A percentile compares a stretch with the other conserved stretches of the same genome.
Conservation (phyloP, 2,113 vertebrate species). For the Emydura subglobosa region DNA sequence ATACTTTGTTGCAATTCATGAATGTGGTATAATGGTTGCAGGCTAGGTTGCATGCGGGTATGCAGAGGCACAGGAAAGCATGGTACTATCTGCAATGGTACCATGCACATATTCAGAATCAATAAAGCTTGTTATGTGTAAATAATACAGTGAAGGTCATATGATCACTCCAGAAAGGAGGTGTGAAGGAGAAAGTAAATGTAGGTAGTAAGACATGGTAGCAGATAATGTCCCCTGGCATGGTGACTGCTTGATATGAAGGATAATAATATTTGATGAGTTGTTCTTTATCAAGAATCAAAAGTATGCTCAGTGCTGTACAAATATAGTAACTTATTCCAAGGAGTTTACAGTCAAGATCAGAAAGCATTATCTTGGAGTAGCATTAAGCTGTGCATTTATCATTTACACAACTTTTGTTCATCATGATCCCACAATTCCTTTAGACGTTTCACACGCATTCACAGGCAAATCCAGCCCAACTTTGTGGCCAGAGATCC, state of each 20-base stretch:
- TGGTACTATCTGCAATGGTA: too few species aligned
- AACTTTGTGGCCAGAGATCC: not conserved
- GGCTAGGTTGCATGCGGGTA: too few species aligned
- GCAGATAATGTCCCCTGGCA: not conserved
- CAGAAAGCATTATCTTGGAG: not conserved
- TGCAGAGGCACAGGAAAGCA: too few species aligned
- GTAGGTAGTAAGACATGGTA: too few species aligned
- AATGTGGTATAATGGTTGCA: too few species aligned
- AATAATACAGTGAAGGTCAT: too few species aligned
- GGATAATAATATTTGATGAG: not conserved
- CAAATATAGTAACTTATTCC: not conserved
- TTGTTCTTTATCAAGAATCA: not conserved
- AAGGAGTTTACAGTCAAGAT: too few species aligned
- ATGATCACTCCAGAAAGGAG: too few species aligned
- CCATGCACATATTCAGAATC: too few species aligned
- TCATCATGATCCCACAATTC: not conserved
- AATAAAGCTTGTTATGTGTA: too few species aligned
- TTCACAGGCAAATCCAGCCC: not conserved
- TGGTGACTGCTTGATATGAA: not conserved
- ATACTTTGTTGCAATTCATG: too few species aligned
- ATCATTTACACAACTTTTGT: not conserved
- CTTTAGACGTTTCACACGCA: not conserved
- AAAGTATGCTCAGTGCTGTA: not conserved
- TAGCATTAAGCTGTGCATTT: not conserved
- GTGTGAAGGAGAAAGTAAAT: too few species aligned